Conservation (phyloP, 2,888 invertebrate species). For the Drosophila lacicola region DNA sequence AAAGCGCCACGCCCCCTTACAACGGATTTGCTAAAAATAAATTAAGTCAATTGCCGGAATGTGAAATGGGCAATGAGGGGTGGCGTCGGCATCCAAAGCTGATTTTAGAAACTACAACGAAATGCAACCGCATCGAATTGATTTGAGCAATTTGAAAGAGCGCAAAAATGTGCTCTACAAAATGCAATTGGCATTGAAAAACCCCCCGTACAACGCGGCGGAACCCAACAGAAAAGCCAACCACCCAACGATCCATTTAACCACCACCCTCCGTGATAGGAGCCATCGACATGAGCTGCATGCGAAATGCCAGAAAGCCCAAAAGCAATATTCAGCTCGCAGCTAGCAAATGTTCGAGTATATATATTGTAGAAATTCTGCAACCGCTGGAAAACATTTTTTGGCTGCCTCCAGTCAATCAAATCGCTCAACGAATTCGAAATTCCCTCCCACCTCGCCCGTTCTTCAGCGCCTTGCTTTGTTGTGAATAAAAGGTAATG, state of each 20-base stretch:
- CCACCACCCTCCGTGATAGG: slow-evolving; percentile 1
- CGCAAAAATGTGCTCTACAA: slow-evolving; percentile 62
- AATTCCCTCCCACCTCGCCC: slow-evolving; percentile 17
- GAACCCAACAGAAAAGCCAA: slow-evolving; percentile 7
- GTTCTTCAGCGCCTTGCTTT: slow-evolving; percentile 4
- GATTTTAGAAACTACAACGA: slow-evolving; percentile 45
- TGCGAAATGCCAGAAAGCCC: slow-evolving; percentile 55
- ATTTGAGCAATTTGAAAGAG: slow-evolving; percentile 70
- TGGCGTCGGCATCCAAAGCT: slow-evolving; percentile 34
- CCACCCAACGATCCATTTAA: slow-evolving; percentile 20
- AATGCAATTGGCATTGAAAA: slow-evolving; percentile 68
- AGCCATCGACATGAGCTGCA: slow-evolving; percentile 55
- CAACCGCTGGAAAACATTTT: slow-evolving; percentile 38
- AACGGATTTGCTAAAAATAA: slow-evolving; percentile 56
- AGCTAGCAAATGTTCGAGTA: slow-evolving; percentile 44
- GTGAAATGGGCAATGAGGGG: slow-evolving; percentile 14
- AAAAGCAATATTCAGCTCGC: slow-evolving; percentile 59
- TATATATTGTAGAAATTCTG: slow-evolving; percentile 50
- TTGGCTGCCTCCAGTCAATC: slow-evolving; percentile 53
- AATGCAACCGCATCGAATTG: slow-evolving; percentile 75
- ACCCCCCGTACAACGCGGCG: slow-evolving; percentile 25
- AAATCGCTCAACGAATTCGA: slow-evolving; percentile 48
- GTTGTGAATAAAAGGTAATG: slow-evolving; percentile 21
- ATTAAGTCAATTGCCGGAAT: slow-evolving; percentile 58
- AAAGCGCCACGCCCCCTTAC: neutral